Percentiles rank a stretch among this genome's conserved stretches.
Conservation (phyloP, 2,113 vertebrate species). For the Gobius niger region DNA sequence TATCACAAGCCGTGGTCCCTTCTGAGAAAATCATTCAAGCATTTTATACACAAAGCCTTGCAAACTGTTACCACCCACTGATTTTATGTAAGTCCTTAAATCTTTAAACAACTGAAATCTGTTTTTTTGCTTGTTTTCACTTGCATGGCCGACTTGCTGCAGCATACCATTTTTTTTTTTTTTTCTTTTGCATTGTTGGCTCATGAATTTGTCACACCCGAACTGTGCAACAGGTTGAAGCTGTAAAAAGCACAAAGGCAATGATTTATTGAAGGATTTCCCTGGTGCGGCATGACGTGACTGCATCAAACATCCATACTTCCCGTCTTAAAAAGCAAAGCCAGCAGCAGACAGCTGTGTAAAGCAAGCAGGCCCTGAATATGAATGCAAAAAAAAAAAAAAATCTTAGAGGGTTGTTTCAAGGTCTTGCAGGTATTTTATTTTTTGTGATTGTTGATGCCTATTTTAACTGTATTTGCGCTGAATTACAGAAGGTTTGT, state of each 20-base stretch:
- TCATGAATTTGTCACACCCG: conserved; percentile 29
- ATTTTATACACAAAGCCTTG: conserved; percentile 2
- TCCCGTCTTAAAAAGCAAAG: background rate
- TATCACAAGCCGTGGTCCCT: conserved; percentile 42
- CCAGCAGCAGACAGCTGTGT: conserved; percentile 17
- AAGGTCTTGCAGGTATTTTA: background rate
- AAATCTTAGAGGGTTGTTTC: background rate
- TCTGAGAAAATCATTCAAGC: conserved; percentile 8
- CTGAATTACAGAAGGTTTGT: too few relatives aligned
- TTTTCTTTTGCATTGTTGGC: background rate
- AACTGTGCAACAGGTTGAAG: conserved; percentile 34
- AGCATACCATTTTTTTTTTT: background rate
- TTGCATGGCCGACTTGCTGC: background rate
- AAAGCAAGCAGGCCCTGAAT: background rate
- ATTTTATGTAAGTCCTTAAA: conserved; percentile 34
- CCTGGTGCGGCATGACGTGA: conserved; percentile 15
- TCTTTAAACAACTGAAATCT: background rate
- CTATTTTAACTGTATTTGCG: too few relatives aligned
- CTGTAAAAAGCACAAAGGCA: conserved; percentile 18
- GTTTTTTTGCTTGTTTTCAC: conserved; percentile 5
- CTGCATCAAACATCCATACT: conserved; percentile 7
- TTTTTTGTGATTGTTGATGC: too few relatives aligned
- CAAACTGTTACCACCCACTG: conserved; percentile 27
- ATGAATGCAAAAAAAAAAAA: background rate
- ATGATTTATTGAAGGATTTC: conserved; percentile 31